Evolutionary conservation across 2,113 vertebrate species (phyloP).

Genomic region (Australoheros scitulus): DNA sequence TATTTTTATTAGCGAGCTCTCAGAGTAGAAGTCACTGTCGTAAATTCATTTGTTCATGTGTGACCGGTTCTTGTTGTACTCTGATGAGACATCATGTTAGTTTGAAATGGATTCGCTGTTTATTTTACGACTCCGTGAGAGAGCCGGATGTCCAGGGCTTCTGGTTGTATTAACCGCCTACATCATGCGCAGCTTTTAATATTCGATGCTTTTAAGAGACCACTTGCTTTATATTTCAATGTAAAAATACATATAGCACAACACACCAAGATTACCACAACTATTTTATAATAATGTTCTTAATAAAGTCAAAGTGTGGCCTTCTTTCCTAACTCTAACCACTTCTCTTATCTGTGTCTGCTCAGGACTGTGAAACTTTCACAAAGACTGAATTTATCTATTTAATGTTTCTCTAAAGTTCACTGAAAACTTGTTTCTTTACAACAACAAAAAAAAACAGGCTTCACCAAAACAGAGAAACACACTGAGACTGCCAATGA

Average conservation of each 20-base stretch:
- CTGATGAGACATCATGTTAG: background rate
- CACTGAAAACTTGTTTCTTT: rapidly evolving
- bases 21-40: background rate
- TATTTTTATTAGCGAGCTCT: rapidly evolving
- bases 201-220: rapidly evolving
- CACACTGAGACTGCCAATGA: background rate
- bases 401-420: background rate
- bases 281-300: background rate
- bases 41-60: background rate
- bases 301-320: background rate
- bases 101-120: background rate
- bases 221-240: background rate
- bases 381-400: background rate
- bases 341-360: background rate
- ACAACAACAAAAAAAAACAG: background rate
- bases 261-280: background rate
- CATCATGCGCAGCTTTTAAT: background rate
- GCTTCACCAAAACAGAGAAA: background rate
- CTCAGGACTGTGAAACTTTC: background rate
- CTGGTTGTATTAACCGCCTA: background rate
- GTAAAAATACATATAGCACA: background rate
- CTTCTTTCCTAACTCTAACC: background rate
- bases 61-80: background rate
- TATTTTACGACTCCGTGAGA: background rate
- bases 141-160: background rate